These are phyloP conservation scores for Agonopterix subpropinquella DNA, from an alignment of 2,888 invertebrate species.

Conservation along the genomic window DNA sequence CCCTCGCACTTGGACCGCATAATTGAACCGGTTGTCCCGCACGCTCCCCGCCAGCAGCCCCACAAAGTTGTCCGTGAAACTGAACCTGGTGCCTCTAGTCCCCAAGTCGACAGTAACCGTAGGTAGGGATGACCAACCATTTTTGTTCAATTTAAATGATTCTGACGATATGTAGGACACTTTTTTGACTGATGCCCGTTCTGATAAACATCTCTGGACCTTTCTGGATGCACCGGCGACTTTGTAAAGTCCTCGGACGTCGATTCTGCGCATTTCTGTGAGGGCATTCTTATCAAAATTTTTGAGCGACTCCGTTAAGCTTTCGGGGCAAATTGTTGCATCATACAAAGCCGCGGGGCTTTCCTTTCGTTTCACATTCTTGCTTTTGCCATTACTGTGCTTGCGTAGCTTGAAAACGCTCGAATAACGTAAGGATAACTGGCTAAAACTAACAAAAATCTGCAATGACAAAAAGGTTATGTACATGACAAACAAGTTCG, in stretches of 20 bases:
- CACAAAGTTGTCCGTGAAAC: slow-evolving; percentile 44
- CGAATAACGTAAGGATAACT: slow-evolving; percentile 62
- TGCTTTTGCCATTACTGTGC: slow-evolving; percentile 43
- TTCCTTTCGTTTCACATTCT: slow-evolving; percentile 53
- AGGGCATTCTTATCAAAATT: slow-evolving; percentile 65
- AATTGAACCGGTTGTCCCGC: slow-evolving; percentile 33
- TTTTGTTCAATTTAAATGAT: slow-evolving; percentile 61
- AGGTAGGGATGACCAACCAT: slow-evolving; percentile 43
- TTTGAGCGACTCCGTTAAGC: slow-evolving; percentile 51
- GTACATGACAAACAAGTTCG: slow-evolving; percentile 43
- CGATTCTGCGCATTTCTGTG: slow-evolving; percentile 49
- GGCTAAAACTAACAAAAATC: slow-evolving; percentile 71
- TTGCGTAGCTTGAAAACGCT: slow-evolving; percentile 62
- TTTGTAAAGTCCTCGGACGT: slow-evolving; percentile 36
- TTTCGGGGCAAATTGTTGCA: slow-evolving; percentile 55
- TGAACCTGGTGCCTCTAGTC: slow-evolving; percentile 35
- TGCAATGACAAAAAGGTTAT: slow-evolving; percentile 62
- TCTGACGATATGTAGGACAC: slow-evolving; percentile 54
- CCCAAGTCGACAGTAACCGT: slow-evolving; percentile 40
- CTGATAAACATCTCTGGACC: slow-evolving; percentile 14
- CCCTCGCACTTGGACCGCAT: slow-evolving; percentile 77
- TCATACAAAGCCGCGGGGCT: slow-evolving; percentile 32
- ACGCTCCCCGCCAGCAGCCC: slow-evolving; percentile 37
- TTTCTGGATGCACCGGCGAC: slow-evolving; percentile 24
- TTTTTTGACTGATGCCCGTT: slow-evolving; percentile 37